phyloP scores from a whole-genome alignment of 2,797 vertebrate genomes.

The Rhyacichthys aspro region DNA sequence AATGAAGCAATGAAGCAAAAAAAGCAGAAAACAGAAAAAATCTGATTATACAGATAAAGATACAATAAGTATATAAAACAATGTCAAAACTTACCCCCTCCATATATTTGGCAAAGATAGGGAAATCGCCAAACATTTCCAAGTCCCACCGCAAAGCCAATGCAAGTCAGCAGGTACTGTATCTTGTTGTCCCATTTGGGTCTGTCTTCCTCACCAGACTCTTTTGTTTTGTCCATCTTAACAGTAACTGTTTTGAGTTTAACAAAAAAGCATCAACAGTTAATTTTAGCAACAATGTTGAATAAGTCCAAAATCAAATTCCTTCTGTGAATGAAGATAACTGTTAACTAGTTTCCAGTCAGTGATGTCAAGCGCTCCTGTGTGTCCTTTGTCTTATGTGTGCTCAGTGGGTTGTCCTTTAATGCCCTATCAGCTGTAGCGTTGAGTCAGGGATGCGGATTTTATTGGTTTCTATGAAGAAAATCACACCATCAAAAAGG shows the following conservation, averaged over 20 bases:
- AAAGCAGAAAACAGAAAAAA: background rate
- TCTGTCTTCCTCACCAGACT: conserved; percentile 46
- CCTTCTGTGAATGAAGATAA: background rate
- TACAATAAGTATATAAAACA: background rate
- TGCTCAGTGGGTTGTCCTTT: conserved; percentile 34
- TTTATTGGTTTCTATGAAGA: conserved; percentile 30
- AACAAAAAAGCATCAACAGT: background rate
- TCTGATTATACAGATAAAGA: too few species aligned
- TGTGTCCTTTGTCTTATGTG: conserved; percentile 16
- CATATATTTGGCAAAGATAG: conserved; percentile 90
- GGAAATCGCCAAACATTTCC: conserved; percentile 95
- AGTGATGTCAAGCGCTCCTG: conserved; percentile 19
- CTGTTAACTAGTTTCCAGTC: background rate
- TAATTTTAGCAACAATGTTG: background rate
- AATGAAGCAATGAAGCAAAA: too few species aligned
- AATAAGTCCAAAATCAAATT: background rate
- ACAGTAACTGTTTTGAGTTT: background rate
- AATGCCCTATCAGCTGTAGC: conserved; percentile 23
- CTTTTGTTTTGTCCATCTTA: conserved; percentile 48
- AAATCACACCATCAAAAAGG: conserved; percentile 16
- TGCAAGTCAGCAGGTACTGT: conserved; percentile 89
- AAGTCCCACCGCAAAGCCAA: conserved; percentile 90
- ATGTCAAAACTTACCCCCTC: conserved; percentile 84
- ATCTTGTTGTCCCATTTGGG: conserved; percentile 85
- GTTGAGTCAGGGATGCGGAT: conserved; percentile 12